Evolutionary conservation across 2,113 vertebrate genomes (phyloP), one percentile per base, ranked within the genome.

Genomic region (Philantomba maxwellii): DNA sequence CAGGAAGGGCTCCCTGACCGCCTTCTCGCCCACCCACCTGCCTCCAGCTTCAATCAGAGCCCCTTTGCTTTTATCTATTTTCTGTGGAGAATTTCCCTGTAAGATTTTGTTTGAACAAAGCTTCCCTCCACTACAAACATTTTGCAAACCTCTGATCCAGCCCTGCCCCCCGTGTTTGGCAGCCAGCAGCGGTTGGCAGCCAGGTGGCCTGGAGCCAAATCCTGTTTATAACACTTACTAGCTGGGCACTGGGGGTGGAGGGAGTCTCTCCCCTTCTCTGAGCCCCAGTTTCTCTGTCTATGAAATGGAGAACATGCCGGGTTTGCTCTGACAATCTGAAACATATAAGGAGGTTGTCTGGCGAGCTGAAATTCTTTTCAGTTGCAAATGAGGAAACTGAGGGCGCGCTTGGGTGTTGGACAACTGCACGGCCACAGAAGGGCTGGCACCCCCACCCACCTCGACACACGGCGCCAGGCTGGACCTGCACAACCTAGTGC

Each of bases 61-160:
- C 39, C 17, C 75, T 81, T 75, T 2, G n/a, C 97, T 98, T 96
- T 97, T 9, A 96, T 95, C 91, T 87, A 57, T 13, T 55, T 36
- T 93, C 96, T n/a, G 2, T 0, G 25, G 96, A 94, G 96, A 94
- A 66, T 33, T 28, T 86, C 88, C 6, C 3, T 19, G 84, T 64
- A 84, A 60, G 85, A 25, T 39, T 95, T 58, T 94, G 87, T 97
- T 95, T 95, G 98, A 98, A 97, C 95, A 96, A 96, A 97, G 95
- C 96, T 53, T 78, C 55, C 43, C 93, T 96, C 66, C 26, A 94
- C 96, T 94, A 93, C 97, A 97, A 96, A 97, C 97, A 97, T 82
- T 96, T 95, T 94, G 58, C 93, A 91, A 80, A 93, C 97, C 96
- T 96, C 94, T 96, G 97, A 97, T 97, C 92, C 60, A 49, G 91